Percentiles rank a stretch among this genome's conserved stretches.
These are phyloP conservation scores for Uropetala carovei DNA, from an alignment of 2,888 invertebrate genomes.

Conservation along the genomic window DNA sequence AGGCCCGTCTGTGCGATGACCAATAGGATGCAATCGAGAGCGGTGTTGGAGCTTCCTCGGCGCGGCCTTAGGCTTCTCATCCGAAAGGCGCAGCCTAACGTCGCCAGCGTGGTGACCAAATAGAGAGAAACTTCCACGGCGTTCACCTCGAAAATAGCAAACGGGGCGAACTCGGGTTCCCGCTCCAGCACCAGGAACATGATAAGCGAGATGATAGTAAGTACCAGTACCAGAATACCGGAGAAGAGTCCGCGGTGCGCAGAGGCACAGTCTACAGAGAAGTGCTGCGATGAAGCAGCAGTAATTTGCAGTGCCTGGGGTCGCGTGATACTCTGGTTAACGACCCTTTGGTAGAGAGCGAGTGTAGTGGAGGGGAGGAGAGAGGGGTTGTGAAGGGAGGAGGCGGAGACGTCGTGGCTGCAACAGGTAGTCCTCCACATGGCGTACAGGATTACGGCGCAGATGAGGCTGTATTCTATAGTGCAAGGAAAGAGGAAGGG, in stretches of 20 bases:
- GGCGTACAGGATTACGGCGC: slow-evolving; percentile 91
- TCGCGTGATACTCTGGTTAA: background rate
- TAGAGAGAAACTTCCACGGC: slow-evolving; percentile 87
- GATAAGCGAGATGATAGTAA: slow-evolving; percentile 90
- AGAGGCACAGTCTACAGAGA: slow-evolving; percentile 81
- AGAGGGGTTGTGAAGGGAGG: background rate
- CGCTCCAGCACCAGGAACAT: slow-evolving; percentile 91
- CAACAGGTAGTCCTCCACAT: slow-evolving; percentile 90
- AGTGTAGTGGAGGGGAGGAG: background rate
- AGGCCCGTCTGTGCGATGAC: slow-evolving; percentile 65
- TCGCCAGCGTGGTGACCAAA: slow-evolving; percentile 80
- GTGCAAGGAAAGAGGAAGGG: slow-evolving; percentile 94
- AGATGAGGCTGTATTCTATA: slow-evolving; percentile 94
- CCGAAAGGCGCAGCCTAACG: slow-evolving; percentile 82
- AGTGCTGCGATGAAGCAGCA: slow-evolving; percentile 72
- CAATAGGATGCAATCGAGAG: slow-evolving; percentile 56
- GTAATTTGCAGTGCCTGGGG: background rate
- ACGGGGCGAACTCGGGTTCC: slow-evolving; percentile 77
- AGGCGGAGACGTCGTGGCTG: background rate
- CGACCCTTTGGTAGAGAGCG: background rate
- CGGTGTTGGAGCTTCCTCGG: background rate
- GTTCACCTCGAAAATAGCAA: slow-evolving; percentile 77
- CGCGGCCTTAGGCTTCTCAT: slow-evolving; percentile 82
- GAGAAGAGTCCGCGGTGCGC: slow-evolving; percentile 77
- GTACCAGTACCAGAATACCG: slow-evolving; percentile 86